phyloP scores from a whole-genome alignment of 1,140 invertebrate species.

The Fopius arisanus region DNA sequence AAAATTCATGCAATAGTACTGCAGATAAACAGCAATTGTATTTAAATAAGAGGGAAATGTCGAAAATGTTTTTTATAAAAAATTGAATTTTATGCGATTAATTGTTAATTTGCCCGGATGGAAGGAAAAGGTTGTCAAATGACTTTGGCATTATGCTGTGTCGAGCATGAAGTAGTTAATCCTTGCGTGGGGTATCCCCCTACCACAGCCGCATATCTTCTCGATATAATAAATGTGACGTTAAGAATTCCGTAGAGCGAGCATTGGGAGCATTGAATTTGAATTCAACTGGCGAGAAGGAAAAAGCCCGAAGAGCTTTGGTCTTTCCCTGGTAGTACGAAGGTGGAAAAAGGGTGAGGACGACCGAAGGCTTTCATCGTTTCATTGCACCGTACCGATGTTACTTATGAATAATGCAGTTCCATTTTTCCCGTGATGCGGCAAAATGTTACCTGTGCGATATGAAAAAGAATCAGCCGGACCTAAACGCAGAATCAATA shows the following conservation, averaged over 20 bases:
- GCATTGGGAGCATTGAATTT: slow-evolving; percentile 25
- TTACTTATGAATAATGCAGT: slow-evolving; percentile 26
- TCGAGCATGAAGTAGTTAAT: slow-evolving; percentile 4
- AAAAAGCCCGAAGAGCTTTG: not conserved
- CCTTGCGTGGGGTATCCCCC: not conserved
- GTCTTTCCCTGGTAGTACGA: not conserved
- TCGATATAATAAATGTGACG: slow-evolving; percentile 11
- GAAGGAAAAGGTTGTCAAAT: not conserved
- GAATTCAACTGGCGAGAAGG: slow-evolving; percentile 11
- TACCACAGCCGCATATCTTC: not conserved
- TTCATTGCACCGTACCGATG: slow-evolving; percentile 13
- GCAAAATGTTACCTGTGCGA: slow-evolving; percentile 17
- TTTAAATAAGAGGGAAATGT: no score
- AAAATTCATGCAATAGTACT: no score
- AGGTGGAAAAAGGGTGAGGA: not conserved
- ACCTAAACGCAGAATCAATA: slow-evolving; percentile 15
- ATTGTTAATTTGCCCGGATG: not conserved
- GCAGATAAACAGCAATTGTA: no score
- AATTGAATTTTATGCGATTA: not conserved
- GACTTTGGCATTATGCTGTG: not conserved
- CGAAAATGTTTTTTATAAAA: no score
- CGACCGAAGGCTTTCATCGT: slow-evolving; percentile 19
- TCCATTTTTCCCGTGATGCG: not conserved
- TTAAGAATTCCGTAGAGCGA: slow-evolving; percentile 12
- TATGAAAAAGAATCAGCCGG: slow-evolving; percentile 26